phyloP scores from a whole-genome alignment of 2,113 vertebrate species.

The Odontophorus gujanensis region DNA sequence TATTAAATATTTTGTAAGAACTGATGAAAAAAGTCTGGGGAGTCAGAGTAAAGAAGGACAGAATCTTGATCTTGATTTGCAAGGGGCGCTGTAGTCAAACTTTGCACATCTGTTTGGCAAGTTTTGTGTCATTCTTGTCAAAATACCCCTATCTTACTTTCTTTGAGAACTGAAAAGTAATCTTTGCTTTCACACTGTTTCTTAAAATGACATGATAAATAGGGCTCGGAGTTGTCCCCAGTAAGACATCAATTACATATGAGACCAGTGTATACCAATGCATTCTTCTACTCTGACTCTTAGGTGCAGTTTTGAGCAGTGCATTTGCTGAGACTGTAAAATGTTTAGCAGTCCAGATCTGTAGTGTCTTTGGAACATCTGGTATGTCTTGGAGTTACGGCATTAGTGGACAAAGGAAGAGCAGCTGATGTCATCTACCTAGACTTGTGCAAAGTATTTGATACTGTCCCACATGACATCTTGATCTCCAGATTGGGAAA shows the following conservation, averaged over 20 bases:
- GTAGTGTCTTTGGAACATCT: not conserved
- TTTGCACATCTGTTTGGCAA: not conserved
- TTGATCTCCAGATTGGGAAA: no score
- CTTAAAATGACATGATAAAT: not conserved
- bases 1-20: not conserved
- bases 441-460: no score
- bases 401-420: no score
- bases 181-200: not conserved
- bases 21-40: fast-evolving
- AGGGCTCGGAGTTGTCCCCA: not conserved
- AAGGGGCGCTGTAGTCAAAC: not conserved
- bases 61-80: not conserved
- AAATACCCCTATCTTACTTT: not conserved
- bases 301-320: not conserved
- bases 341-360: not conserved
- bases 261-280: not conserved
- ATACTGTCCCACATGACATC: no score
- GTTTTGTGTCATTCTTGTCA: not conserved
- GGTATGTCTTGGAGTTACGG: not conserved
- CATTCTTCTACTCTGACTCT: not conserved
- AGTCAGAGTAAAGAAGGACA: not conserved
- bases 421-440: no score
- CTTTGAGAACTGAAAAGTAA: not conserved
- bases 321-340: not conserved
- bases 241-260: not conserved